Conservation (phyloP, 2,888 invertebrate species). For the Gerris lacustris region DNA sequence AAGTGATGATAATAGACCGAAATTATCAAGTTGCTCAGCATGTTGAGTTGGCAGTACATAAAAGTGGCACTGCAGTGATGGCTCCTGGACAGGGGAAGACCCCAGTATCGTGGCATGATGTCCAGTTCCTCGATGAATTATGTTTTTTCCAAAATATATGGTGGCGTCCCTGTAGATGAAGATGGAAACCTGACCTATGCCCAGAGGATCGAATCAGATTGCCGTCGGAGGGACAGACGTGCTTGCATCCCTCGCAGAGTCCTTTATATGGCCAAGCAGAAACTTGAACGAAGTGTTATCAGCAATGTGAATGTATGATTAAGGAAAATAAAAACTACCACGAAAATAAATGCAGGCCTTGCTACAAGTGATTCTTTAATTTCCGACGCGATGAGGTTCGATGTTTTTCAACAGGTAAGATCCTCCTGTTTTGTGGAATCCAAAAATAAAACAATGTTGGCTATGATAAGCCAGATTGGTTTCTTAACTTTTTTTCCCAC, state of each 20-base stretch:
- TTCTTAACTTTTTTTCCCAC: conserved; percentile 15
- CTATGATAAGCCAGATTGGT: conserved; percentile 16
- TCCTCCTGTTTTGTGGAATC: conserved; percentile 14
- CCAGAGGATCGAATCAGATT: conserved; percentile 9
- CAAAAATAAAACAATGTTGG: conserved; percentile 12
- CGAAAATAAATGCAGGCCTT: no score
- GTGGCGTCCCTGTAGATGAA: no score
- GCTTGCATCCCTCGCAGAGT: no score
- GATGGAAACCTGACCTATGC: not conserved
- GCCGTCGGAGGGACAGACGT: no score
- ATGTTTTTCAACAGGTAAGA: conserved; percentile 17
- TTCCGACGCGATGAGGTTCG: conserved; percentile 10
- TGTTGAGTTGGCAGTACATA: not conserved
- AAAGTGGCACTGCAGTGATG: conserved; percentile 2
- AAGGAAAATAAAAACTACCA: no score
- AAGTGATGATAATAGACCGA: no score
- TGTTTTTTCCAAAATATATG: conserved; percentile 14
- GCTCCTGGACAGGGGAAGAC: conserved; percentile 19
- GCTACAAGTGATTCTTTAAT: conserved; percentile 3
- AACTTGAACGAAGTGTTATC: no score
- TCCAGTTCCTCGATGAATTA: conserved; percentile 11
- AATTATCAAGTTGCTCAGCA: no score
- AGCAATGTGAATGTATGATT: no score
- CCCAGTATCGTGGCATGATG: conserved; percentile 16
- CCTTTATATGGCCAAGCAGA: no score